Evolutionary conservation across 2,888 invertebrate genomes (phyloP), one percentile per base, ranked within the genome.

Genomic region (Mellilla xanthometata): DNA sequence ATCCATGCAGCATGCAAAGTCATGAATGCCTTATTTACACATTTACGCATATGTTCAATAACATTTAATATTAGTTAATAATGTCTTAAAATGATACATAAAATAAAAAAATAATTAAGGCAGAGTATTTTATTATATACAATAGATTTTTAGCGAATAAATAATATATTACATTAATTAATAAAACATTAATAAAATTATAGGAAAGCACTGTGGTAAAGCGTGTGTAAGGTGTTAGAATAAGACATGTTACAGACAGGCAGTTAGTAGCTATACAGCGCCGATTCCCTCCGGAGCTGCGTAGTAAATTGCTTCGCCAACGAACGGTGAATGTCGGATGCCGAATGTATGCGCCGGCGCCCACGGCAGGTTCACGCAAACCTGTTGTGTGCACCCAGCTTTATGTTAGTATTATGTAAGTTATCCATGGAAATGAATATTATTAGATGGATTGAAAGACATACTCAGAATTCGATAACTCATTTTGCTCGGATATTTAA

Each of bases 321-420:
- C 89, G 80, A 92, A 94, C 42, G 90, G 92, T 33, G 95, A 95
- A 77, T 95, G 95, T 60, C 93, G 91, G 71, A 95, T 95, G 58
- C 95, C 95, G 69, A 95, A 95, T 15, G 94, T 94, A 72, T 95
- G 94, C 62, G 93, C 92, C 23, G 94, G 94, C 52, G 94, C 91
- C 81, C 91, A 90, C 42, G 90, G 90, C 56, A 92, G 79, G 67
- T 90, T 92, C 70, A 90, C 85, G 74, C 90, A 90, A 58, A 90
- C 90, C 90, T 90, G 82, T 65, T 51, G 45, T 65, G 47, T 53
- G 61, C 48, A 68, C 63, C 68, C 74, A 67, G 49, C 66, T 60
- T 56, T 54, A 47, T 49, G 58, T 76, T 75, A 74, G 65, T 69
- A 24, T 24, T 5, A 24, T n/a, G 24, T 7, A 49, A 40, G 27